These are phyloP conservation scores for Protobothrops flavoviridis DNA, from an alignment of 2,113 vertebrate species.

Conservation along the genomic window DNA sequence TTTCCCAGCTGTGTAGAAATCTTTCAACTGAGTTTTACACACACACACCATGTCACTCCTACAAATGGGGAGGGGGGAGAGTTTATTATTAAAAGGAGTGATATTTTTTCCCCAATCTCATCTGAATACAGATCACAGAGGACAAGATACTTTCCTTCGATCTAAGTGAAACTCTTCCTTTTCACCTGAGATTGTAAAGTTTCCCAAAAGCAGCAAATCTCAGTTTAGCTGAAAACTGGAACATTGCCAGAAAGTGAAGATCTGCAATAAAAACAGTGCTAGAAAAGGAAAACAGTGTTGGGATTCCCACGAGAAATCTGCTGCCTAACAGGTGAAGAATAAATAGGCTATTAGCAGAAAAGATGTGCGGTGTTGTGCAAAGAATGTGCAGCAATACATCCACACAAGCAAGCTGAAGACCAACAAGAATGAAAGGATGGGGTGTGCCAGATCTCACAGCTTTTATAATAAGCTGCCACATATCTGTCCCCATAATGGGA, in stretches of 20 bases:
- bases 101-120: neutral
- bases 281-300: neutral
- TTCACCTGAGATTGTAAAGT: neutral
- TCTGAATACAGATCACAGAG: neutral
- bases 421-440: neutral
- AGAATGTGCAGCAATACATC: neutral
- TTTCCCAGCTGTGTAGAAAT: neutral
- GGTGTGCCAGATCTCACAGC: neutral
- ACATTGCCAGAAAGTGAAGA: neutral
- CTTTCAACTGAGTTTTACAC: neutral
- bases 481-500: neutral
- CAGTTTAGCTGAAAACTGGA: neutral
- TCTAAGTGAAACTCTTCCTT: neutral
- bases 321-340: neutral
- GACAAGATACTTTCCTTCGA: fast-evolving
- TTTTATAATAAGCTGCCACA: neutral
- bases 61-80: neutral
- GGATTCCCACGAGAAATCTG: neutral
- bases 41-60: fast-evolving
- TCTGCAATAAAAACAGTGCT: slow-evolving; percentile 2
- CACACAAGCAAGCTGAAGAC: neutral
- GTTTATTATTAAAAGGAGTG: neutral
- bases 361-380: neutral
- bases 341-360: slow-evolving; percentile 3
- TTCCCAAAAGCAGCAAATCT: neutral